Evolutionary conservation across 2,113 vertebrate genomes (phyloP), one percentile per base, ranked within the genome.

Genomic region (Catharus fuscescens): DNA sequence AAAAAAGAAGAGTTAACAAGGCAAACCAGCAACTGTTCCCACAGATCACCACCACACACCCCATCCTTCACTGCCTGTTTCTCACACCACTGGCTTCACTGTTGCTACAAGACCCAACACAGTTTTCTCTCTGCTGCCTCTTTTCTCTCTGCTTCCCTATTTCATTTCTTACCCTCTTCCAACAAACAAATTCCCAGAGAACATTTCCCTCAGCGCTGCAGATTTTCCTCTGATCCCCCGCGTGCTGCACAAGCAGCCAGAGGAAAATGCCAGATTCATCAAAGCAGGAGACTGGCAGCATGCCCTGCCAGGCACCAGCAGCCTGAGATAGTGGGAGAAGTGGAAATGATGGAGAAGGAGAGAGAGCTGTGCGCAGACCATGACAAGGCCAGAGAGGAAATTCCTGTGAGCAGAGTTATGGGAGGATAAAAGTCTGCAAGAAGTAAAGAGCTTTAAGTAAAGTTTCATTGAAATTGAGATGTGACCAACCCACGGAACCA

Each of bases 11-110:
- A n/a, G n/a, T n/a, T n/a, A n/a, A n/a, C 31, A 47, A 45, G 38
- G 48, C 38, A 81, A 82, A 86, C 1, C 34, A 90, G 47, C 42
- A 71, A 10, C 8, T 0, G 38, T 21, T 29, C 64, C 61, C 50
- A 42, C 0, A 66, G 38, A 28, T 29, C 2, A 25, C 13, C 1
- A 7, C 13, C 24, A 38, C 10, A 21, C 9, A 16, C 15, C 62
- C 69, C 28, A 40, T 16, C 20, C 64, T 18, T 28, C 69, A 47
- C 0, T 48, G 11, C 5, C 65, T 66, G 9, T 19, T n/a, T 20
- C 19, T 25, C 7, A 56, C 56, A 48, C 61, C 48, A 8, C 44
- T 60, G 80, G 28, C 29, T 56, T 64, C 40, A 85, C 45, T 10
- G 21, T 3, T 72, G 61, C 67, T 44, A 16, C 45, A 80, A 80